Base-by-base conservation (phyloP, 1,140 invertebrate genomes). In the Gryon sp. region DNA sequence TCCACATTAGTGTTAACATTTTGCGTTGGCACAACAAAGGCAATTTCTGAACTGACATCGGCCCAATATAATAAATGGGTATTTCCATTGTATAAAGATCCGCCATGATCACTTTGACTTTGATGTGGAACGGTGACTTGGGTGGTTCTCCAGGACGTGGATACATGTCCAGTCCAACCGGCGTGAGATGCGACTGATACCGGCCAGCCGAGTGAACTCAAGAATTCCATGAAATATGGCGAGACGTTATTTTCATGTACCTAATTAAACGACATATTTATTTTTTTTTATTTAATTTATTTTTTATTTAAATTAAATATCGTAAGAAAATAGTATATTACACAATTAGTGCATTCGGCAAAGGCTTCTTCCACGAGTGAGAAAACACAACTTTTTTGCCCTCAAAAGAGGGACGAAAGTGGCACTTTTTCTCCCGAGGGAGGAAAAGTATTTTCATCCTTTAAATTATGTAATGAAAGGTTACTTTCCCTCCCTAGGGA, bases 31-130 rank as follows among this genome's bases (percentile, higher is more conserved):
- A 99, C 95, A 36, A 99, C 92, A 89, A 99, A 98, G 0, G 97
- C 96, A 55, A 99, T 93, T 90, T 99, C 97, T 1, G 96, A 95
- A 18, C 93, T 94, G 0, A 96, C 94, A 88, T 99, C 98, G n/a
- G 97, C 94, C 97, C 97, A 99, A 89, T 99, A 99, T 2, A 99
- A 86, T 0, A 97, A 93, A 76, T 93, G 90, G 34, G 91, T 90
- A 11, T 91, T 89, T 0, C 93, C 94, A 86, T 94, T 94, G 83
- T 94, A 96, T 8, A 94, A 82, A 80, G 90, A 88, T 36, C 91
- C 91, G 18, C 92, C 90, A 62, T 91, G 91, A 78, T 90, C 87
- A n/a, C 83, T 85, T 36, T 82, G 66, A n/a, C 52, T 79, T 82
- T 84, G 84, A 80, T 70, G 74, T 28, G 80, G 74, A 30, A 84